Percentiles rank a stretch among this genome's conserved stretches.
Conservation (phyloP, 2,113 vertebrate species). For the Notechis scutatus region DNA sequence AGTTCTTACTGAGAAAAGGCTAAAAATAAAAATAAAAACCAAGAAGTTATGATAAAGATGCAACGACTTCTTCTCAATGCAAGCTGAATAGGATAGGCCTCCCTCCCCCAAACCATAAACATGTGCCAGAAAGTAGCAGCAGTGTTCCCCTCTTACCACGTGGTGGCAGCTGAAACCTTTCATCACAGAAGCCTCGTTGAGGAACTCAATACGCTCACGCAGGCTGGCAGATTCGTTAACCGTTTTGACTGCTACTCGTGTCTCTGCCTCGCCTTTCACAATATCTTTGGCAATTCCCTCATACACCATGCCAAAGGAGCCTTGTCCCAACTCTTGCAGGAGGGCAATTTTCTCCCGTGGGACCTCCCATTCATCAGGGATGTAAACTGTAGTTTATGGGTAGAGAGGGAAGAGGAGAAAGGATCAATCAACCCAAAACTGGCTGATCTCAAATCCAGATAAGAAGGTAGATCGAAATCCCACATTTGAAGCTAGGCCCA, state of each 20-base stretch:
- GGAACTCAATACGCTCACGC: constrained; percentile 94
- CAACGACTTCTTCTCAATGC: neutral
- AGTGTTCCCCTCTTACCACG: constrained; percentile 77
- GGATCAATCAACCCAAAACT: accelerated
- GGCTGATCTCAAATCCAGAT: neutral
- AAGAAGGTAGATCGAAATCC: neutral
- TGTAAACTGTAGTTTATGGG: constrained; percentile 76
- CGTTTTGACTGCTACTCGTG: constrained; percentile 89
- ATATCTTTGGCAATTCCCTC: constrained; percentile 92
- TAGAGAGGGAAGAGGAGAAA: neutral
- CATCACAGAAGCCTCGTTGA: constrained; percentile 97
- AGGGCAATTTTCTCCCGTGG: constrained; percentile 88
- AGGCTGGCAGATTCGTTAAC: constrained; percentile 94
- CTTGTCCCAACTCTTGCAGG: constrained; percentile 90
- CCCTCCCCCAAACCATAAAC: neutral
- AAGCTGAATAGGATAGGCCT: neutral
- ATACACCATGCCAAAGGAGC: constrained; percentile 98
- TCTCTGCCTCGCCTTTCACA: constrained; percentile 88
- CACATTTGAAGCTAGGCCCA: neutral
- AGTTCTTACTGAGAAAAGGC: neutral
- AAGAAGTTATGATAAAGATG: neutral
- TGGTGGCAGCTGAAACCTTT: constrained; percentile 98
- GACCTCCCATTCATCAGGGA: constrained; percentile 97
- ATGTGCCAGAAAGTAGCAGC: neutral
- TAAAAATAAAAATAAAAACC: no score